Base-by-base conservation (phyloP, 2,113 vertebrate species). In the Rhagologus leucostigma region DNA sequence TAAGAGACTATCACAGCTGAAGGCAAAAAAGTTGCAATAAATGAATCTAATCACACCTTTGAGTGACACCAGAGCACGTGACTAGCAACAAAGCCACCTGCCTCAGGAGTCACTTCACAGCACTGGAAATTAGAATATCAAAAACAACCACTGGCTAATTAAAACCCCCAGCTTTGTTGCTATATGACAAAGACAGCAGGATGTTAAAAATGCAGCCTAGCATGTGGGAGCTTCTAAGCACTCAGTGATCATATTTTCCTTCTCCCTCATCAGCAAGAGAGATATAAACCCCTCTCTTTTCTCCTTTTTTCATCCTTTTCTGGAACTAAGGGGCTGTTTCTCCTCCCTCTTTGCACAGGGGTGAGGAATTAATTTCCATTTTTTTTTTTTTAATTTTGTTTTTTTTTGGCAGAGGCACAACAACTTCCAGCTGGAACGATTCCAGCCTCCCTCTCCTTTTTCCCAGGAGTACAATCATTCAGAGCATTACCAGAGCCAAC, bases 371-470 rank as follows among this genome's bases (percentile, higher is more conserved):
- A 0, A 79, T 88, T 92, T 93, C 67, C 68, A 6, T 75, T 2
- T 60, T 47, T 62, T 59, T 56, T 64, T 75, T 42, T 9, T 7
- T n/a, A n/a, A n/a, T n/a, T 83, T 84, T 42, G 42, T 42, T 90
- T 75, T 60, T 90, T 69, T 85, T 68, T 95, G 71, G 75, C 63
- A 86, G 59, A 86, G 21, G 71, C 30, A 78, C 42, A 49, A 69
- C 65, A 89, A 79, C 71, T 91, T 92, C 78, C 67, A 93, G 55
- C 16, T 95, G 84, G 80, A 92, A 46, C n/a, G 60, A 82, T 82
- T 92, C 80, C 90, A 93, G 68, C 63, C 39, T 86, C 67, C 57
- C 65, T 77, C 74, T 92, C 56, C 56, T 87, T 59, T 44, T 63
- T 71, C 84, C 59, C 80, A 62, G 56, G 64, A 92, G 80, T 46